Evolutionary conservation across 2,113 vertebrate species (phyloP).

Genomic region (Ciconia stormi): DNA sequence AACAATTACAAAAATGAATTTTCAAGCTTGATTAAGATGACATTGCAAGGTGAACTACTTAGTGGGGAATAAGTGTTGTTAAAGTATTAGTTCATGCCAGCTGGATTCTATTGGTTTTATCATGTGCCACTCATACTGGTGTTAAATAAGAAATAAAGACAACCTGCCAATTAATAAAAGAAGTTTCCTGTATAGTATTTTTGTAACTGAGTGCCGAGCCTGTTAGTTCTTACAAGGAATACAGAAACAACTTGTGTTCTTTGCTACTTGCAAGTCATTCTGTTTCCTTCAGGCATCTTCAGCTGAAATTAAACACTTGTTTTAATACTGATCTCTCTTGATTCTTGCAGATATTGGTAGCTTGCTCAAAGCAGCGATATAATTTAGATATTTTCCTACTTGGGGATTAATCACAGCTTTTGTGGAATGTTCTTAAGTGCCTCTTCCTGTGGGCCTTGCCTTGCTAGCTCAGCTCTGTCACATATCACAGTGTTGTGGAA

Average conservation of each 20-base stretch:
- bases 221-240: not conserved
- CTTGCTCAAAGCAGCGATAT: not conserved
- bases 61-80: not conserved
- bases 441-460: not conserved
- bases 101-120: not conserved
- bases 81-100: not conserved
- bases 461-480: not conserved
- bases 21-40: not conserved
- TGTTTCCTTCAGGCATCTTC: not conserved
- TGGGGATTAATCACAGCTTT: not conserved
- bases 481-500: not conserved
- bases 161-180: not conserved
- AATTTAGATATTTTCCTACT: not conserved
- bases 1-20: not conserved
- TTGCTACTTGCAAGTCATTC: not conserved
- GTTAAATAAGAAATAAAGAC: not conserved
- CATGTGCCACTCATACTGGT: not conserved
- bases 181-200: not conserved
- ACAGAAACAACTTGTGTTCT: not conserved
- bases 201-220: not conserved
- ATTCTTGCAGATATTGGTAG: not conserved
- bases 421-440: not conserved
- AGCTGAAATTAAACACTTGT: not conserved
- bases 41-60: not conserved
- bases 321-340: not conserved